A percentile compares a stretch with the other conserved stretches of the same genome.
Conservation (phyloP, 2,797 vertebrate species). For the Parauchenoglanis ngamensis region DNA sequence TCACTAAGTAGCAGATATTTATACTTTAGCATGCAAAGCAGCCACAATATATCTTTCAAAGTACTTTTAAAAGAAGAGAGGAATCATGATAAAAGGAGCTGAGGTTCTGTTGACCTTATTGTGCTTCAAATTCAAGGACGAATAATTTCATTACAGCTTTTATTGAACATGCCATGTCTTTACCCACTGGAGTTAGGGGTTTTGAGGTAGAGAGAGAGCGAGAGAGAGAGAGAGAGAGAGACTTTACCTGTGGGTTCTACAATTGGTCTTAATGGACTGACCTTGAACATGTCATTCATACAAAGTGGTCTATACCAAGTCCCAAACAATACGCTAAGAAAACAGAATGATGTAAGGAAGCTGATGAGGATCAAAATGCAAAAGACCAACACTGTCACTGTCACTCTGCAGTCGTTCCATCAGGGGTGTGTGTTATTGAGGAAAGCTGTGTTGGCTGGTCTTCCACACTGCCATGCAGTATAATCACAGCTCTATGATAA, state of each 20-base stretch:
- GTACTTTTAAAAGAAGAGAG: constrained; percentile 8
- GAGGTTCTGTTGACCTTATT: constrained; percentile 27
- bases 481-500: constrained; percentile 37
- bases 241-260: constrained; percentile 23
- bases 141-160: constrained; percentile 47
- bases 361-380: background rate
- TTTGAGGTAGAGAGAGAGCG: constrained; percentile 14
- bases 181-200: constrained; percentile 36
- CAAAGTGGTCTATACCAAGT: background rate
- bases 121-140: constrained; percentile 47
- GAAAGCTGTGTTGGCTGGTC: constrained; percentile 21
- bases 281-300: constrained; percentile 59
- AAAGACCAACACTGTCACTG: background rate
- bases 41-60: background rate
- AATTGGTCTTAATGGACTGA: constrained; percentile 61
- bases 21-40: constrained; percentile 18
- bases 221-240: background rate
- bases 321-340: background rate
- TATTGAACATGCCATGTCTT: constrained; percentile 48
- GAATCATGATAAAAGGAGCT: constrained; percentile 20
- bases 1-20: constrained; percentile 17
- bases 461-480: constrained; percentile 10
- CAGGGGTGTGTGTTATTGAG: constrained; percentile 2
- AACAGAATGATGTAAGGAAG: background rate
- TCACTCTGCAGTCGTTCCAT: constrained; percentile 6